Evolutionary conservation across 2,888 invertebrate genomes (phyloP).

Genomic region (Lepidochitona cinerea): DNA sequence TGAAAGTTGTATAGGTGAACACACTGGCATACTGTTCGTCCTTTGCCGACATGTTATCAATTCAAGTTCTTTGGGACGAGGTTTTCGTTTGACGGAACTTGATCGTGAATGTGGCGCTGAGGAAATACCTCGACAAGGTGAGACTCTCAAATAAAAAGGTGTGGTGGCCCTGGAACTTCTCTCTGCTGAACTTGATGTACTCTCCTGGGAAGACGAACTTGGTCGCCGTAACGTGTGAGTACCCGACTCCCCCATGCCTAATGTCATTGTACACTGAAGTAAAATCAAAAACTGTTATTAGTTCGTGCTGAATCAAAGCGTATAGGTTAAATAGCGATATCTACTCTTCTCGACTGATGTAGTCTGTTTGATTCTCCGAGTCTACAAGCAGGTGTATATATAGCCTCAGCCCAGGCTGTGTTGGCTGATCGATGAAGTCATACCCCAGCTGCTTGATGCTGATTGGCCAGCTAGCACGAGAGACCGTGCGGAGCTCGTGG

Average conservation of each 20-base stretch:
- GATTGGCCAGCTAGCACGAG: too few relatives aligned
- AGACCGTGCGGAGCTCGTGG: too few relatives aligned
- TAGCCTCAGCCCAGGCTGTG: too few relatives aligned
- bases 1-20: conserved; percentile 11
- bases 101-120: conserved; percentile 58
- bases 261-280: background rate
- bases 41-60: conserved; percentile 35
- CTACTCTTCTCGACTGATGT: too few relatives aligned
- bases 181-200: background rate
- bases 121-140: conserved; percentile 16
- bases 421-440: too few relatives aligned
- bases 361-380: too few relatives aligned
- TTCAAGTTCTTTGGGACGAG: conserved; percentile 44
- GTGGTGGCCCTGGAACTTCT: background rate
- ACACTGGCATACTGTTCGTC: conserved; percentile 48
- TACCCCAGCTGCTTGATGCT: too few relatives aligned
- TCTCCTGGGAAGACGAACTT: background rate
- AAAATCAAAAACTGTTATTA: too few relatives aligned
- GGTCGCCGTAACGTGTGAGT: background rate
- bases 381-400: too few relatives aligned
- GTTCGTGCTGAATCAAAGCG: too few relatives aligned
- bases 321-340: too few relatives aligned
- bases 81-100: conserved; percentile 55
- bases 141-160: conserved; percentile 1
- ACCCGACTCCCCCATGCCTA: background rate